Evolutionary conservation across 2,888 invertebrate species (phyloP).

Genomic region (Erpobdella octoculata): DNA sequence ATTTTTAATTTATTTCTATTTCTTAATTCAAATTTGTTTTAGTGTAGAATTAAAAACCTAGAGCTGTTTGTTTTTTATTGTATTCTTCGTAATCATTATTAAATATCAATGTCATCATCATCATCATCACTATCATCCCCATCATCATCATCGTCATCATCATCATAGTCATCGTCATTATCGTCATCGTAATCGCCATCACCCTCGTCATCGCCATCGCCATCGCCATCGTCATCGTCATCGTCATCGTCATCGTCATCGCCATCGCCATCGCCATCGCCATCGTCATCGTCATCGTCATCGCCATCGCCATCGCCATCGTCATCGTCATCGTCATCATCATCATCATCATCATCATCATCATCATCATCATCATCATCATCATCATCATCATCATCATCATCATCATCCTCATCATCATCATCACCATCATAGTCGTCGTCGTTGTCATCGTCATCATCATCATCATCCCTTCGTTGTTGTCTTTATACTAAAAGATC

Average conservation of each 20-base stretch:
- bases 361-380: slow-evolving; percentile 9
- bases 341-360: slow-evolving; percentile 18
- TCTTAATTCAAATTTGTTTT: too few species aligned
- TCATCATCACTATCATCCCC: slow-evolving; percentile 13
- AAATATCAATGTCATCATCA: slow-evolving; percentile 15
- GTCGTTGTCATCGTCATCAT: not conserved
- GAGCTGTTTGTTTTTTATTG: too few species aligned
- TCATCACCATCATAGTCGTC: not conserved
- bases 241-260: too few species aligned
- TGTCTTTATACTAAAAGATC: too few species aligned
- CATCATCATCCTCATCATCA: not conserved
- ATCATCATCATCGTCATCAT: not conserved
- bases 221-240: too few species aligned
- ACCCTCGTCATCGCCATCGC: not conserved
- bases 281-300: too few species aligned
- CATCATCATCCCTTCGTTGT: too few species aligned
- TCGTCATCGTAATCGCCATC: not conserved
- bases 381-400: not conserved
- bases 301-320: slow-evolving; percentile 4
- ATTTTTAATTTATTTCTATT: too few species aligned
- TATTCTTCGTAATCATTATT: too few species aligned
- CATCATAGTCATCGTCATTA: not conserved
- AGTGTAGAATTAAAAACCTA: too few species aligned
- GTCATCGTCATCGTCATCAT: not conserved
- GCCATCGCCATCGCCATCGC: too few species aligned